Evolutionary conservation across 1,140 invertebrate genomes (phyloP), one percentile per base, ranked within the genome.

Genomic region (Zaprionus davidi): DNA sequence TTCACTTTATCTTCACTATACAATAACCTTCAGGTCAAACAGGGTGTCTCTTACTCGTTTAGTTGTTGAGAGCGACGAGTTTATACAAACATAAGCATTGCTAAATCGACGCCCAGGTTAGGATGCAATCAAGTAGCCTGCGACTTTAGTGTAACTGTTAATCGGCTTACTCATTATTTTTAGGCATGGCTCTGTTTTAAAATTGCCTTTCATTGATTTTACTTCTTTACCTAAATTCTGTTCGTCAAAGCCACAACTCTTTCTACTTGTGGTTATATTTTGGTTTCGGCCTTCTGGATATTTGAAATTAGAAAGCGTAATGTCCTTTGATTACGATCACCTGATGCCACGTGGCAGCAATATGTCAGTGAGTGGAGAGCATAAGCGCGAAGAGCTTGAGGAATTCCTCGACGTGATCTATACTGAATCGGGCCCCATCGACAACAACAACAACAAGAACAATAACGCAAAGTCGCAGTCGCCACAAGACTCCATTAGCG

Each of bases 321-420:
- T 65, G 62, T 26, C 46, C 34, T 20, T 53, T n/a, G 15, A 24
- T 2, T 20, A 38, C 31, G 62, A 65, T 22, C 62, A 15, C 13
- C 62, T n/a, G 34, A 34, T 11, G 13, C 49, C 49, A 3, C 36
- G n/a, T 20, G 3, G 6, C 46, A 53, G 46, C 28, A 20, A 46
- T n/a, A 46, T 46, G n/a, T 46, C n/a, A 1, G 17, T 49, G 17
- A 46, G 53, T 20, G 28, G 53, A 7, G 62, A 65, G 20, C 38
- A 41, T 17, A 22, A 22, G 5, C 46, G 62, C 9, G 62, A 65
- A 13, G 62, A 55, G 5, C 51, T 53, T 22, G 62, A 65, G 13
- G 62, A 26, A 36, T 6, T 55, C 49, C 31, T 65, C 13, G 62
- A 65, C 28, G 36, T 12, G 4, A 38, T 65, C 22, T 38, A 55